phyloP scores from a whole-genome alignment of 30 jellyfish, hydroid and myxozoan species.

The Catostylus mosaicus region DNA sequence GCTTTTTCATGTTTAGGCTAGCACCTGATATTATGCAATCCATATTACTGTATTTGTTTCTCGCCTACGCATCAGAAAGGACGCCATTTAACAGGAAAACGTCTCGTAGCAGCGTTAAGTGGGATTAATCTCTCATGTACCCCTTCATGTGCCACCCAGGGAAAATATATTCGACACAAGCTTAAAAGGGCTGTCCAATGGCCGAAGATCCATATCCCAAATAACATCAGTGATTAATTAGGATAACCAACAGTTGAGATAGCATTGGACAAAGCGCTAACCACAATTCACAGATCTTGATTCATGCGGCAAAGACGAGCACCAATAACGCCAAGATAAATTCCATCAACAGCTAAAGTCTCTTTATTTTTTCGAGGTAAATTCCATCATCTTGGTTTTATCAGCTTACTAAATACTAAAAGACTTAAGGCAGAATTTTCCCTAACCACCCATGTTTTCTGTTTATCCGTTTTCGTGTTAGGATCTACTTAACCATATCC shows the following conservation, averaged over 20 bases:
- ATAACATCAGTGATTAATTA: not conserved
- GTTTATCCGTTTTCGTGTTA: not conserved
- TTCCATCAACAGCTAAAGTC: slow-evolving; percentile 6
- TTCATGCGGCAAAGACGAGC: not conserved
- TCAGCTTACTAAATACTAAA: not conserved
- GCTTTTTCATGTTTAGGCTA: too few relatives aligned
- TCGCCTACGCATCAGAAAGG: too few relatives aligned
- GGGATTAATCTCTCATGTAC: too few relatives aligned
- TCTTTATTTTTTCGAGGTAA: too few relatives aligned
- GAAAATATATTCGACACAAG: too few relatives aligned
- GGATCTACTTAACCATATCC: not conserved
- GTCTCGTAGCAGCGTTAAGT: too few relatives aligned
- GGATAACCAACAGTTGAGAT: not conserved
- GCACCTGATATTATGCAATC: too few relatives aligned
- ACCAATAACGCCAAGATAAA: not conserved
- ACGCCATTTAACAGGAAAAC: too few relatives aligned
- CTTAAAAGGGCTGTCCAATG: not conserved
- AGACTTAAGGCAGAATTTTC: not conserved
- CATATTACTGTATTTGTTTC: too few relatives aligned
- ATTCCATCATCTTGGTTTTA: not conserved
- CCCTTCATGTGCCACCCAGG: too few relatives aligned
- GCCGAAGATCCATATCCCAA: not conserved
- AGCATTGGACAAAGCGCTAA: not conserved
- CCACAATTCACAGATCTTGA: not conserved
- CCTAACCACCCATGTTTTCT: not conserved